These are phyloP conservation scores for Coendou prehensilis DNA, from an alignment of 2,797 vertebrate genomes.

Conservation along the genomic window DNA sequence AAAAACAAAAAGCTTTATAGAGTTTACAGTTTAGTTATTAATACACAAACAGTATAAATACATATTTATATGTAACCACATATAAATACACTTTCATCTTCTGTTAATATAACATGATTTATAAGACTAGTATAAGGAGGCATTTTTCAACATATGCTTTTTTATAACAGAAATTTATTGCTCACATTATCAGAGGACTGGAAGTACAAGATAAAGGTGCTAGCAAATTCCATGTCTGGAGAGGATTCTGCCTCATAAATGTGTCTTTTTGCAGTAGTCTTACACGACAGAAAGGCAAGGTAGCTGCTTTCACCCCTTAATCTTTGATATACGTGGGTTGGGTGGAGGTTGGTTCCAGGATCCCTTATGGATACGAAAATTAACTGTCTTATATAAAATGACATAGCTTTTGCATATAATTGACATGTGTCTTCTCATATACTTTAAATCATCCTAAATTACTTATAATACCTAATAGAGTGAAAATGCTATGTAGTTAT, in stretches of 20 bases:
- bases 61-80: background rate
- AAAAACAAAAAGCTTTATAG: background rate
- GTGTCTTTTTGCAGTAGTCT: background rate
- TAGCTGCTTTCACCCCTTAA: background rate
- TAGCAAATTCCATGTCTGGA: background rate
- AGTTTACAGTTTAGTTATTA: constrained; percentile 20
- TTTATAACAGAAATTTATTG: background rate
- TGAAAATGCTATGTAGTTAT: background rate
- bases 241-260: background rate
- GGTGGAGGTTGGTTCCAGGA: background rate
- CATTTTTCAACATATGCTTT: background rate
- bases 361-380: background rate
- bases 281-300: background rate
- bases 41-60: background rate
- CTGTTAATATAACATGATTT: background rate
- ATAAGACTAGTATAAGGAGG: background rate
- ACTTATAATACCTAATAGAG: background rate
- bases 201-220: background rate
- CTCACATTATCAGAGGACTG: background rate
- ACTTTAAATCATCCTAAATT: background rate
- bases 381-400: background rate
- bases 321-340: background rate
- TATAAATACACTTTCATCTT: background rate
- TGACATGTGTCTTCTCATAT: background rate
- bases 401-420: background rate